Conservation (phyloP, 2,113 vertebrate species). For the Euleptes europaea region DNA sequence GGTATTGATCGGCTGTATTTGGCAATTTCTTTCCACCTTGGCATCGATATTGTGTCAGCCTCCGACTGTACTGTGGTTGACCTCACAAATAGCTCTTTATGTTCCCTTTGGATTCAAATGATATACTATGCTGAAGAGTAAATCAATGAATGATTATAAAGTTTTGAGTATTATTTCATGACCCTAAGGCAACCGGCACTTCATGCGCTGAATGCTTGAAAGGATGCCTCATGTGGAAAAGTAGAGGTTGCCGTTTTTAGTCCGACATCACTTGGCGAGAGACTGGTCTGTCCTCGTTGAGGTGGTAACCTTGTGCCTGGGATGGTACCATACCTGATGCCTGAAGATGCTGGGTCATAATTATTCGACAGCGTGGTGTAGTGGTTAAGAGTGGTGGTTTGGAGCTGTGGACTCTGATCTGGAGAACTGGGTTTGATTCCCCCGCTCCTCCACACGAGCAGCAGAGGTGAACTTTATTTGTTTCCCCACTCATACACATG, state of each 20-base stretch:
- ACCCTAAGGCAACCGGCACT: conserved; percentile 79
- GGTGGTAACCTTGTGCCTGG: not conserved
- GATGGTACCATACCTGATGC: too few species aligned
- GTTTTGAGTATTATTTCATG: conserved; percentile 93
- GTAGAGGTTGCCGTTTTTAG: conserved; percentile 48
- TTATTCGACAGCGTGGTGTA: too few species aligned
- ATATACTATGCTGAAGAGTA: conserved; percentile 96
- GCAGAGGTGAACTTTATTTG: too few species aligned
- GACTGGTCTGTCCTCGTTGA: too few species aligned
- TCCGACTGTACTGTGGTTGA: conserved; percentile 91
- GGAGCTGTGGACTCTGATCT: too few species aligned
- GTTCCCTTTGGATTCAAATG: conserved; percentile 96
- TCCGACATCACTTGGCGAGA: not conserved
- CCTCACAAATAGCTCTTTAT: conserved; percentile 92
- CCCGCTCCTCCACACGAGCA: too few species aligned
- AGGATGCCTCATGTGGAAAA: conserved; percentile 73
- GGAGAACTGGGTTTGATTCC: too few species aligned
- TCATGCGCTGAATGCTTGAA: conserved; percentile 78
- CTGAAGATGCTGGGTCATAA: too few species aligned
- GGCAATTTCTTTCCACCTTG: conserved; percentile 95
- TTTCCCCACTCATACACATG: too few species aligned
- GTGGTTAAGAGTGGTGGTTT: too few species aligned
- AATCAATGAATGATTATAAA: conserved; percentile 99
- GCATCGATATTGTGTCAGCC: conserved; percentile 96
- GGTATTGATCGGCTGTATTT: conserved; percentile 98